Evolutionary conservation across 1,140 invertebrate genomes (phyloP), one percentile per base, ranked within the genome.

Genomic region (Chelonus insularis): DNA sequence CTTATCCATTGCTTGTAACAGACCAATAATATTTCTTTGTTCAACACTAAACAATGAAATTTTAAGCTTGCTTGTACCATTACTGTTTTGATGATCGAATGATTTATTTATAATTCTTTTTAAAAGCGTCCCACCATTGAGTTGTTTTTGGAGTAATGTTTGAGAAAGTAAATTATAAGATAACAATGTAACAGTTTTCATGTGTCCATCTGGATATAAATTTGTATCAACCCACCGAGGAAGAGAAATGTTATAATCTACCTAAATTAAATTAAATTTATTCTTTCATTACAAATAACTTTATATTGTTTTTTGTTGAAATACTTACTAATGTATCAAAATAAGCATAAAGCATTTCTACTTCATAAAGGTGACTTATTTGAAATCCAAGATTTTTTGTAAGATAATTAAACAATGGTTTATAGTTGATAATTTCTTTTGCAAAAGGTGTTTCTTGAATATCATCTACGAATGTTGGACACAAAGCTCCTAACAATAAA

Each of bases 111-210:
- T 50, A 4, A 79, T 62, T 48, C 74, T 69, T 50, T 72, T 74
- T 4, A 80, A 41, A 7, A 80, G 55, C 0, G 67, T 65, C 12
- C 79, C 79, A 1, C 79, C 78, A 14, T 78, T 79, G 0, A 81
- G 45, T 8, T 69, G 60, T 11, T 61, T 77, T 25, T 78, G 76
- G 4, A 68, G 0, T 4, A 7, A 21, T 4, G 71, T 77, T 36
- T 21, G 41, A 2, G 76, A 72, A 4, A 78, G 60, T 1, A 72
- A 43, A 34, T 76, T 62, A 5, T 75, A 77, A 1, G 70, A 60
- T 7, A 69, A 12, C 8, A 75, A 25, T 0, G 63, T 72, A 4
- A 72, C 34, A 12, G 70, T 68, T 3, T 45, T 36, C 43, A 81
- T 61, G 5, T 63, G 63, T 16, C 71, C 71, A 14, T 74, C 47